Conservation (phyloP, 2,113 vertebrate genomes). For the Noturus placidus region DNA sequence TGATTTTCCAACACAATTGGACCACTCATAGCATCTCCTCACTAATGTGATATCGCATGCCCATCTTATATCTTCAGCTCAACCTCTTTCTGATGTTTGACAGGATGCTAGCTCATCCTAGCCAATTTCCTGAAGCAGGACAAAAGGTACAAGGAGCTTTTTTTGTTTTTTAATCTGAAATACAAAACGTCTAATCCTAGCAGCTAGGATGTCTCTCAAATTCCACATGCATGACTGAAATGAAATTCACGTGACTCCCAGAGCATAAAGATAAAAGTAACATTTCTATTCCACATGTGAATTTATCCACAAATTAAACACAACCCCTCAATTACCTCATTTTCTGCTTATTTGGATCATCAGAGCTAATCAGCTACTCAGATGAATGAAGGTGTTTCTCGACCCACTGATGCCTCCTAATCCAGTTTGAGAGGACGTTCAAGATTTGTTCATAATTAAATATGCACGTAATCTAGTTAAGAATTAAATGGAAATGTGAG, state of each 20-base stretch:
- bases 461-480: background rate
- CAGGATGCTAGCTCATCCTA: background rate
- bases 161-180: background rate
- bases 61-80: background rate
- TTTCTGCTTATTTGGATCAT: background rate
- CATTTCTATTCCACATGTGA: background rate
- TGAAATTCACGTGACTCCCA: background rate
- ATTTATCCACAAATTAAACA: background rate
- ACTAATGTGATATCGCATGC: background rate
- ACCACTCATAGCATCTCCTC: background rate
- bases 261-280: background rate
- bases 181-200: background rate
- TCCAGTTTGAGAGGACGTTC: background rate
- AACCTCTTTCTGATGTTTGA: background rate
- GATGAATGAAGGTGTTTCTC: background rate
- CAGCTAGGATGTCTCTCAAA: background rate
- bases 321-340: background rate
- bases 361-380: background rate
- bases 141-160: background rate
- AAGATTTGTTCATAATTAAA: background rate
- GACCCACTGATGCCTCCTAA: background rate
- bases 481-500: background rate
- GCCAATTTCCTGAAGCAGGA: background rate
- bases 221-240: background rate
- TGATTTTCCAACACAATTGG: conserved; percentile 14